phyloP scores from a whole-genome alignment of 2,113 vertebrate genomes.

The Sclerurus mexicanus region DNA sequence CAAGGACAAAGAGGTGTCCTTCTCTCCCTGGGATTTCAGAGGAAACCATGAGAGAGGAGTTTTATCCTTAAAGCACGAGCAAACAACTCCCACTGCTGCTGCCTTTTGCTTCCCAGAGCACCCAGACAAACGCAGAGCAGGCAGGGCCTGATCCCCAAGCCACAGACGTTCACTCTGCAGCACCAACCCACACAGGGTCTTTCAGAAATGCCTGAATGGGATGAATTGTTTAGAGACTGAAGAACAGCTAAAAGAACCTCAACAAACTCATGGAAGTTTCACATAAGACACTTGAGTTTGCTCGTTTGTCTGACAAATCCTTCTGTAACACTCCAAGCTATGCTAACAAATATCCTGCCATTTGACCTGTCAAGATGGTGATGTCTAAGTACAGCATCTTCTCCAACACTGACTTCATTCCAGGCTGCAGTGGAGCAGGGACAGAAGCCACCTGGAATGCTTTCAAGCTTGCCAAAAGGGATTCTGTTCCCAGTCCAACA shows the following conservation, averaged over 20 bases:
- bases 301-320: background rate
- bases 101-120: background rate
- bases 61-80: background rate
- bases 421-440: background rate
- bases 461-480: background rate
- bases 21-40: background rate
- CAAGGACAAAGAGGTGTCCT: background rate
- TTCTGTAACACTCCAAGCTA: background rate
- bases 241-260: background rate
- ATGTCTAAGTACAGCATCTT: background rate
- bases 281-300: background rate
- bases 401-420: background rate
- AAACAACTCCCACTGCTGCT: background rate
- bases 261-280: background rate
- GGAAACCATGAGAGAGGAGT: background rate
- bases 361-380: accelerated
- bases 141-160: background rate
- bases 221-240: background rate
- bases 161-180: background rate
- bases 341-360: background rate
- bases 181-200: accelerated
- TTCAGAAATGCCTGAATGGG: background rate
- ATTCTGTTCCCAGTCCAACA: background rate
- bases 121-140: background rate
- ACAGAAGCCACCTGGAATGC: background rate